Evolutionary conservation across 2,113 vertebrate genomes (phyloP).

Genomic region (Ictalurus furcatus): DNA sequence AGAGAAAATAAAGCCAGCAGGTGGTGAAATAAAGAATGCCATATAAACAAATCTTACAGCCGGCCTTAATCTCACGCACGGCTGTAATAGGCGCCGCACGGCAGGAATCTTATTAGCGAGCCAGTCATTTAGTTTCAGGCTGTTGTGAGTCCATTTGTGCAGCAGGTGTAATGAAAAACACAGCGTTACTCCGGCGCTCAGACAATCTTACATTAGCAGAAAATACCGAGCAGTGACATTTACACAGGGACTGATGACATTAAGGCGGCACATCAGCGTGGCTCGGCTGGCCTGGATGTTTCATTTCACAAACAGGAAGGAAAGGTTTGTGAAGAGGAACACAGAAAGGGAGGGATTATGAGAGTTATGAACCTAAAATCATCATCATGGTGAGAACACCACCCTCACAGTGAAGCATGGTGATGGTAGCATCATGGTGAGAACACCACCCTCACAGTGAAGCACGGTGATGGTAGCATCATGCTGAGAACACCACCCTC

Average conservation of each 20-base stretch:
- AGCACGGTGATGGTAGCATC: background rate
- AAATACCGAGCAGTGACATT: background rate
- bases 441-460: background rate
- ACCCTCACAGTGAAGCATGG: background rate
- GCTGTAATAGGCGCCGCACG: constrained; percentile 11
- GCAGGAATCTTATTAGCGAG: constrained; percentile 26
- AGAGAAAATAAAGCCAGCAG: constrained; percentile 24
- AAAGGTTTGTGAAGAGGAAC: too few species aligned
- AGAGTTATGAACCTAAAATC: background rate
- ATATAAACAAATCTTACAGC: constrained; percentile 22
- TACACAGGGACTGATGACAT: background rate
- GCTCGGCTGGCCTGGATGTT: too few species aligned
- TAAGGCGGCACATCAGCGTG: background rate
- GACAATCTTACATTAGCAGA: background rate
- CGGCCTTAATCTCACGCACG: background rate
- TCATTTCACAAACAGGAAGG: background rate
- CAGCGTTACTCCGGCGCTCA: background rate
- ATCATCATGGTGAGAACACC: background rate
- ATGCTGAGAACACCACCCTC: background rate
- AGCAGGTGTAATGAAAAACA: constrained; percentile 19
- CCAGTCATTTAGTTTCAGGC: constrained; percentile 22
- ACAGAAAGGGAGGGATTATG: background rate
- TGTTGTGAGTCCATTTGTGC: constrained; percentile 11
- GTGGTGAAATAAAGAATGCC: constrained; percentile 19
- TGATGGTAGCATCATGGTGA: background rate